phyloP scores from a whole-genome alignment of 2,113 vertebrate species.

The Pipa parva region DNA sequence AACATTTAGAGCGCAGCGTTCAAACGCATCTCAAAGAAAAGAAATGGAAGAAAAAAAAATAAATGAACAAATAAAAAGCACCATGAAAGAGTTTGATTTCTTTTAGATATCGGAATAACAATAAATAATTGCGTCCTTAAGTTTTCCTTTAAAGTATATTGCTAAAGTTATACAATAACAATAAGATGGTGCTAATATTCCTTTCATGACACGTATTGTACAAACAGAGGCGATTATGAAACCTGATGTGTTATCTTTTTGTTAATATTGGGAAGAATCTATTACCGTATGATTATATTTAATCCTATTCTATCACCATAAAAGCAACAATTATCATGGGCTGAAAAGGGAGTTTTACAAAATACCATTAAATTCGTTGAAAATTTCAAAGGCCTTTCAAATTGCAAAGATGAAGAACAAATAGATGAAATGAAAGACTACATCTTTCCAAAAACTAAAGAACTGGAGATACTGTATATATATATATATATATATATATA shows the following conservation, averaged over 20 bases:
- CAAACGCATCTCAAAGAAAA: no score
- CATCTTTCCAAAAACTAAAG: neutral
- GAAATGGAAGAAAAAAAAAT: no score
- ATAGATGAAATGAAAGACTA: neutral
- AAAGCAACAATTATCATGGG: slow-evolving; percentile 2
- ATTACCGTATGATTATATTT: slow-evolving; percentile 5
- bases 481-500: neutral
- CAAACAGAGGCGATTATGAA: neutral
- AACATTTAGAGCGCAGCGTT: no score
- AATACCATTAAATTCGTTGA: slow-evolving; percentile 19
- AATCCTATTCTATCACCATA: slow-evolving; percentile 4
- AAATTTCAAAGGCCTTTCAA: slow-evolving; percentile 6
- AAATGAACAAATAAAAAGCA: no score
- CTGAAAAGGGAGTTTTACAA: neutral
- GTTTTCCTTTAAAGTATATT: no score
- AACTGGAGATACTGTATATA: neutral
- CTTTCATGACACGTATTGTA: neutral
- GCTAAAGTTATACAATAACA: no score
- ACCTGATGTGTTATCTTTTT: neutral
- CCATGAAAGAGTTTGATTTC: no score
- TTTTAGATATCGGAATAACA: no score
- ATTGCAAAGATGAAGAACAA: slow-evolving; percentile 2
- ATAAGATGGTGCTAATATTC: no score
- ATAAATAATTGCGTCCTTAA: no score
- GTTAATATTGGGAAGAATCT: slow-evolving; percentile 11